Evolutionary conservation across 2,888 invertebrate genomes (phyloP), one percentile per base, ranked within the genome.

Genomic region (Lepas anatifera): DNA sequence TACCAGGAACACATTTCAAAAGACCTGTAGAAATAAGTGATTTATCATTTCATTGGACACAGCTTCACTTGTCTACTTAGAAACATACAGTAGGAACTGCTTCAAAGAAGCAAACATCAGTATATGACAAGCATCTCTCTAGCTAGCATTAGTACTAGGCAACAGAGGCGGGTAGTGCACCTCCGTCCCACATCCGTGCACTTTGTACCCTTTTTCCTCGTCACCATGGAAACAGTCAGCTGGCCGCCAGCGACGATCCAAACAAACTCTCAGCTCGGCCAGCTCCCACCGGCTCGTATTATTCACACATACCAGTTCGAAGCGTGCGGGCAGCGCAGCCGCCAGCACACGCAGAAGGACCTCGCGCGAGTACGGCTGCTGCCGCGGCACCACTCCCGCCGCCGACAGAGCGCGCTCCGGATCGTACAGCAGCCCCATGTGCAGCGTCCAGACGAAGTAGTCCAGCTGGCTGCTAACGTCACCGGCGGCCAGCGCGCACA

Each of bases 401-500:
- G 27, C 27, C 27, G 27, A 29, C 50, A 52, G 50, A 27, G 29
- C 50, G 27, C 27, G 11, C 8, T 29, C 29, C 27, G 50, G 50
- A 18, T 52, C 50, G 29, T 52, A 52, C 10, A 27, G 39, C 67
- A 48, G n/a, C 27, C 2, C 50, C 50, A 52, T 27, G 18, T 27
- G 18, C 50, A 52, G 27, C 10, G 50, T 18, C 25, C 50, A n/a
- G 2, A 29, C 50, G 29, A 52, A 29, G 50, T 52, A 52, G 27
- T 52, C 50, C 27, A 52, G 50, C 50, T 52, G 50, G 6, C 25
- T 7, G 50, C 10, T 2, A 8, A 29, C 50, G 50, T 52, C 50
- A 29, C 50, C 50, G 50, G 50, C 50, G 50, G 50, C 50, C 50
- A 52, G 50, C 29, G 50, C 50, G 50, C 50, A 52, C 50, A 13